Conservation (phyloP, 2,888 invertebrate genomes). For the Papilio protenor region DNA sequence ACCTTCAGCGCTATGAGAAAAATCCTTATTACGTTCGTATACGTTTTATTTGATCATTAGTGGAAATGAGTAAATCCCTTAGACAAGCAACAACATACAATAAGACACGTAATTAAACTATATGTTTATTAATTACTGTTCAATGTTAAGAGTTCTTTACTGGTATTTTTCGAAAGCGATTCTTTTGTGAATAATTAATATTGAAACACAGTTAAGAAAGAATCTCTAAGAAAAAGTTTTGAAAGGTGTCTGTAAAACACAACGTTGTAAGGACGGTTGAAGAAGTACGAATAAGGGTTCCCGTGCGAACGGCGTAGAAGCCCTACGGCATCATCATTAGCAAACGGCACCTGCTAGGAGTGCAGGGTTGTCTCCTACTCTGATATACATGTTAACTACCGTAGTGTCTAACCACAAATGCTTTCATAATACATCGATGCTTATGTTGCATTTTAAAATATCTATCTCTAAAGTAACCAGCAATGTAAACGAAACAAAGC, state of each 20-base stretch:
- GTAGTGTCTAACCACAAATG: background rate
- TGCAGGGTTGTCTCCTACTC: conserved; percentile 52
- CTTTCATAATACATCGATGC: conserved; percentile 46
- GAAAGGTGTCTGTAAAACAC: conserved; percentile 35
- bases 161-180: background rate
- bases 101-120: background rate
- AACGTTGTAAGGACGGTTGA: conserved; percentile 55
- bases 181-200: conserved; percentile 11
- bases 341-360: conserved; percentile 64
- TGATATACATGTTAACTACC: conserved; percentile 44
- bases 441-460: conserved; percentile 17
- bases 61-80: conserved; percentile 52
- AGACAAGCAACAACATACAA: background rate
- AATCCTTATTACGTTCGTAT: conserved; percentile 80
- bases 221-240: conserved; percentile 6
- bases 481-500: conserved; percentile 51
- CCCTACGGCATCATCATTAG: conserved; percentile 61
- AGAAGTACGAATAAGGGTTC: conserved; percentile 61
- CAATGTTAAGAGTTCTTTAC: background rate
- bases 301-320: conserved; percentile 60
- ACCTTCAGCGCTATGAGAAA: conserved; percentile 77
- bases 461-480: conserved; percentile 38
- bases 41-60: conserved; percentile 64
- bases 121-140: background rate
- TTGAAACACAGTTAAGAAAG: conserved; percentile 4